Conservation (phyloP, 2,888 invertebrate genomes). For the Schizotus pectinicornis region DNA sequence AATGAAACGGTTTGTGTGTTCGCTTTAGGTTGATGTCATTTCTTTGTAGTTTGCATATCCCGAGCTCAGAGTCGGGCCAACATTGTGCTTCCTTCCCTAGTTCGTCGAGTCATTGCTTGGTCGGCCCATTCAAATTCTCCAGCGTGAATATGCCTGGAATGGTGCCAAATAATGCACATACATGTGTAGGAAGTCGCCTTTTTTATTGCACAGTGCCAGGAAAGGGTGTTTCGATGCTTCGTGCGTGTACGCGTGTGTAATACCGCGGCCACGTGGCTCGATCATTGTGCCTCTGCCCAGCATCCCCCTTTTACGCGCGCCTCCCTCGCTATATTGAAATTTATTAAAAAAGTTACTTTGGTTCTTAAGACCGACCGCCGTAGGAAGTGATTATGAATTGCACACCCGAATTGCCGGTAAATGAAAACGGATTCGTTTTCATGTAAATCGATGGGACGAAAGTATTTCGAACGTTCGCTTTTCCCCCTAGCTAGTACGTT, state of each 20-base stretch:
- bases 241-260: conserved; percentile 32
- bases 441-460: conserved; percentile 17
- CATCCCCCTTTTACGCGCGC: conserved; percentile 1
- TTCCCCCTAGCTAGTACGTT: conserved; percentile 9
- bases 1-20: no score
- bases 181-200: conserved; percentile 40
- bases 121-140: conserved; percentile 35
- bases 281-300: conserved; percentile 20
- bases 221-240: conserved; percentile 39
- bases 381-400: conserved; percentile 2
- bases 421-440: background rate
- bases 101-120: conserved; percentile 18
- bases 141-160: conserved; percentile 38
- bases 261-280: conserved; percentile 41
- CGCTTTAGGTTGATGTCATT: no score
- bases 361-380: background rate
- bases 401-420: background rate
- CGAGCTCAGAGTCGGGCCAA: no score
- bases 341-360: conserved; percentile 43
- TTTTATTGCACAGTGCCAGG: conserved; percentile 38
- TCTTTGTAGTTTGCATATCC: no score
- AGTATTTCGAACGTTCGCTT: background rate
- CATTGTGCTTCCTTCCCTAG: background rate
- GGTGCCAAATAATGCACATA: conserved; percentile 40
- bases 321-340: conserved; percentile 38